Percentiles rank a stretch among this genome's conserved stretches.
Conservation (phyloP, 53 echinoderm and acorn worm species). For the Mesocentrotus franciscanus region DNA sequence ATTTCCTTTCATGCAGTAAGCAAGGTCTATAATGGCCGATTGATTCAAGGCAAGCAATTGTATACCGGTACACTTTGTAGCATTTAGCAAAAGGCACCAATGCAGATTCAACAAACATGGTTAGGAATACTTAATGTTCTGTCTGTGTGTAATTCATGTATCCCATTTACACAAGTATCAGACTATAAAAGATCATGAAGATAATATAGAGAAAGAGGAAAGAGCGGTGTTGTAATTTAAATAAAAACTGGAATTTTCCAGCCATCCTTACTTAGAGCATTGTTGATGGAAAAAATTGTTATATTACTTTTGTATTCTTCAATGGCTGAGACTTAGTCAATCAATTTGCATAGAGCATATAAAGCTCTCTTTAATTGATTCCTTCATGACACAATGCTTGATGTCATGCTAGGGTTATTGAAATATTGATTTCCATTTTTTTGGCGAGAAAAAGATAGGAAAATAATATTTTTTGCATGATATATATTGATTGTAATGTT, state of each 20-base stretch:
- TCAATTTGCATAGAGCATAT: background rate
- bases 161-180: background rate
- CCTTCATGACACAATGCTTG: background rate
- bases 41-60: too few species aligned
- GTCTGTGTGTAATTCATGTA: background rate
- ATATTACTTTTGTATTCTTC: conserved; percentile 56
- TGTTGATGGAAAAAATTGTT: background rate
- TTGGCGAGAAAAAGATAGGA: background rate
- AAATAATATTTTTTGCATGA: conserved; percentile 25
- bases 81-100: background rate
- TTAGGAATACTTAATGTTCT: background rate
- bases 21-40: background rate
- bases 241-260: background rate
- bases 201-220: background rate
- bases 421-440: conserved; percentile 28
- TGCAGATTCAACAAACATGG: background rate
- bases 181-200: background rate
- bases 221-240: background rate
- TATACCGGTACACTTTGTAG: background rate
- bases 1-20: background rate
- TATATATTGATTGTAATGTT: conserved; percentile 30
- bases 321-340: conserved; percentile 40
- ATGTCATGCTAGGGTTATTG: background rate
- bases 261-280: background rate
- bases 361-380: conserved; percentile 18